phyloP scores from a whole-genome alignment of 2,797 vertebrate genomes.

The Channa striata region DNA sequence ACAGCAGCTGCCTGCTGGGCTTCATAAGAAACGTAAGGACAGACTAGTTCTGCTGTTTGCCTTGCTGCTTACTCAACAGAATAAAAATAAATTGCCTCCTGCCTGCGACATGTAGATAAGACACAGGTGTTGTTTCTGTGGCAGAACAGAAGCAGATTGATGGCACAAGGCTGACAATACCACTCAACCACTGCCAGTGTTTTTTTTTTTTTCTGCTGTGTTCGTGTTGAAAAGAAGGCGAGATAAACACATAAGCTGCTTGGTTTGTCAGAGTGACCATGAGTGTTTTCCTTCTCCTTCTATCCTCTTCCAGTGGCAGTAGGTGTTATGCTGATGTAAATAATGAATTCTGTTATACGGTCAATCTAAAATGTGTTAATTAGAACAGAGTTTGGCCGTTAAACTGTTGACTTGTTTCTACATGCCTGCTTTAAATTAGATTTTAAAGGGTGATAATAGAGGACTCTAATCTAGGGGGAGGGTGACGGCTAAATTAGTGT shows the following conservation, averaged over 20 bases:
- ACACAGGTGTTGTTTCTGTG: constrained; percentile 65
- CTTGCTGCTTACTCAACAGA: constrained; percentile 28
- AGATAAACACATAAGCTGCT: constrained; percentile 28
- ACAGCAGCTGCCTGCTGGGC: constrained; percentile 92
- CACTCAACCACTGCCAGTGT: constrained; percentile 30
- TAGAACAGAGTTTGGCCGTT: constrained; percentile 60
- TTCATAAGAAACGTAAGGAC: constrained; percentile 87
- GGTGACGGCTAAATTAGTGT: constrained; percentile 35
- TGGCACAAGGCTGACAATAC: constrained; percentile 50
- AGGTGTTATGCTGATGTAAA: constrained; percentile 54
- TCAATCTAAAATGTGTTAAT: constrained; percentile 74
- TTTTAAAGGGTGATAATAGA: constrained; percentile 73
- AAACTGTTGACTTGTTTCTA: constrained; percentile 64
- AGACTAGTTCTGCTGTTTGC: constrained; percentile 22
- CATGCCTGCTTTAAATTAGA: constrained; percentile 55
- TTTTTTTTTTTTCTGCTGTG: constrained; percentile 36
- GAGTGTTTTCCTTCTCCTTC: constrained; percentile 20
- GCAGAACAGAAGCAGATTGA: constrained; percentile 66
- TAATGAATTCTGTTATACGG: constrained; percentile 65
- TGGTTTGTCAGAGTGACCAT: constrained; percentile 35
- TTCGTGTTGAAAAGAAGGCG: constrained; percentile 22
- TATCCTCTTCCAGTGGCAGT: constrained; percentile 31
- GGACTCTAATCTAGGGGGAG: constrained; percentile 42
- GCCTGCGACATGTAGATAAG: constrained; percentile 79
- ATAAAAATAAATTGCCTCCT: constrained; percentile 22